Base-by-base conservation (phyloP, 2,888 invertebrate genomes). In the Lottia gigantea region DNA sequence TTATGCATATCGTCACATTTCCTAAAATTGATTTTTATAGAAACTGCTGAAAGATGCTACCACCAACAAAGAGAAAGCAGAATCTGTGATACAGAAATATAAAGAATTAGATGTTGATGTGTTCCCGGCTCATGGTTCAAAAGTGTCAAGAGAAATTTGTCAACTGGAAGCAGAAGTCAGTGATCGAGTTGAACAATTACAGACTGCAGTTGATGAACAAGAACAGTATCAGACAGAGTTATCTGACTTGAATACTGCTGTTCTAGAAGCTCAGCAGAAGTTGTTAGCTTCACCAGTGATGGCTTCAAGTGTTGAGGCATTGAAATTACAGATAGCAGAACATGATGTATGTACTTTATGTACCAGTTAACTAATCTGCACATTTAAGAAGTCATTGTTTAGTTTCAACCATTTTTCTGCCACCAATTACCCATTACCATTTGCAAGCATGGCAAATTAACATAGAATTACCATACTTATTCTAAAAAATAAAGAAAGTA, bases 271-370 rank as follows among this genome's bases (percentile, higher is more conserved):
- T 2, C 82, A 84, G 74, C 79, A 82, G 31, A 74, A 81, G 64
- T 74, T 84, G 46, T 71, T 82, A 26, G 80, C 79, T 15, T 80
- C 83, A 8, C 81, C 84, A 4, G 81, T 82, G 47, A 77, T 77
- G 71, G 83, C 82, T 8, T 75, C 81, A 45, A 82, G 81, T 73
- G 82, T 85, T 47, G 80, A 81, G 46, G 80, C 79, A 46, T 78
- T 85, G 62, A 84, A 82, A 72, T 78, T 82, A 67, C 84, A 85
- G 80, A 82, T 83, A 55, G 73, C 79, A 64, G 83, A 83, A 71
- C 79, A 80, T 73, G 80, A 82, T 79, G 84, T 84, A 81, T 72
- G 84, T 83, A 76, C 70, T 65, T 73, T 45, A 55, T 55, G 14
- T 55, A 40, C 40, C 40, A 11, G 40, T 40, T 8, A 11, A 40